Evolutionary conservation across 2,113 vertebrate genomes (phyloP), one percentile per base, ranked within the genome.

Genomic region (Anthoscopus minutus): DNA sequence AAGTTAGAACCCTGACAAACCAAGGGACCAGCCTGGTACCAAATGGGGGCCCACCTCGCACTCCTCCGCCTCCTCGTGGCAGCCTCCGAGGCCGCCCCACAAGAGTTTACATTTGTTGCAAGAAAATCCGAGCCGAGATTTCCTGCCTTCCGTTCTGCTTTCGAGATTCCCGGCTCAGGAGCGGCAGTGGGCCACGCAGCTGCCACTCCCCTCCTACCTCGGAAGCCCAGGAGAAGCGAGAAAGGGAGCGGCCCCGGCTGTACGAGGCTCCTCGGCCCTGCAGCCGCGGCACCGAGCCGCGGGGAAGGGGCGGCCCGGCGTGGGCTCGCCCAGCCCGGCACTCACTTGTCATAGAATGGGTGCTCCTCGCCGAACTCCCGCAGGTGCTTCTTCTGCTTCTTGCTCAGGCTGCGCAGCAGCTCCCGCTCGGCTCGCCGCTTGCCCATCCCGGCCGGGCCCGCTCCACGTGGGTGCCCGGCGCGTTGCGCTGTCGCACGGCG

Each of bases 281-380:
- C 71, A 14, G 71, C 71, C 30, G 30, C 35, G 48, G 60, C 12
- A 13, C 44, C 44, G 37, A 51, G 10, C 42, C 2, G 42, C 38
- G 15, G n/a, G 21, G 5, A 13, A 23, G 15, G 27, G 15, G 12
- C 45, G 28, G 48, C 25, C 37, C 37, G 10, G 11, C 28, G 40
- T 23, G 28, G 37, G 25, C 27, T 22, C 38, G 6, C n/a, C 61
- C 13, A 2, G 30, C 42, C 35, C 65, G 7, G 15, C 35, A 76
- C 98, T 96, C 95, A 99, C 99, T 92, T 89, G 73, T 99, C 99
- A 25, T 98, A 95, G 76, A 99, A 99, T 0, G 99, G 99, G 76
- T 99, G 99, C 89, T 99, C 97, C 96, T 99, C 99, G 95, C 99
- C 99, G 83, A 99, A 99, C 27, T 99, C 99, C 86, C 98, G 97